Conservation (phyloP, 2,797 vertebrate genomes). For the Morus bassanus region DNA sequence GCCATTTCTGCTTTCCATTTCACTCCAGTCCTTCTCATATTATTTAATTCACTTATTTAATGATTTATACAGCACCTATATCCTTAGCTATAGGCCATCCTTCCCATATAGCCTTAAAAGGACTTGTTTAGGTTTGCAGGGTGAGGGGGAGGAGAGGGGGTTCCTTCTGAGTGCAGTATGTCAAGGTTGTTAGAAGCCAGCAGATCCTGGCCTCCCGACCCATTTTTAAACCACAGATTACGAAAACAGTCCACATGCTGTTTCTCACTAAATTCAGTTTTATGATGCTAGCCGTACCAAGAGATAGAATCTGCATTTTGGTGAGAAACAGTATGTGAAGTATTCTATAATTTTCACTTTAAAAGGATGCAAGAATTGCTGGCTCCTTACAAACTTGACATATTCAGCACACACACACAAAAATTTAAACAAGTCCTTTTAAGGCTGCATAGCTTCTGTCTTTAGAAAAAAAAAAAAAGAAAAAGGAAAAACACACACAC, state of each 20-base stretch:
- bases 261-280: slow-evolving; percentile 5
- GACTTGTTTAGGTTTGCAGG: slow-evolving; percentile 53
- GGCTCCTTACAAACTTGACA: slow-evolving; percentile 61
- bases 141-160: background rate
- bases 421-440: slow-evolving; percentile 76
- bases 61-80: slow-evolving; percentile 50
- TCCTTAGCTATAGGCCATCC: background rate
- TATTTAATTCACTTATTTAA: slow-evolving; percentile 3
- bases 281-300: background rate
- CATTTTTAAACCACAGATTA: slow-evolving; percentile 8
- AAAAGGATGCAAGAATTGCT: slow-evolving; percentile 44
- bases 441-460: slow-evolving; percentile 70
- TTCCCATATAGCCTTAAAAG: slow-evolving; percentile 62
- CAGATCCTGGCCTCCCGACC: background rate
- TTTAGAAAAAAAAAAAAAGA: background rate
- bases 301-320: slow-evolving; percentile 29
- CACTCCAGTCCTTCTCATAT: background rate
- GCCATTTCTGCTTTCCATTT: background rate
- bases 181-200: slow-evolving; percentile 39
- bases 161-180: slow-evolving; percentile 3
- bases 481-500: no score
- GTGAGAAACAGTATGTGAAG: slow-evolving; percentile 22
- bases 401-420: slow-evolving; percentile 52
- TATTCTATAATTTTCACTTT: slow-evolving; percentile 58
- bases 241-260: background rate